Evolutionary conservation across 2,888 invertebrate genomes (phyloP), one percentile per base, ranked within the genome.

Genomic region (Diarsia mendica): DNA sequence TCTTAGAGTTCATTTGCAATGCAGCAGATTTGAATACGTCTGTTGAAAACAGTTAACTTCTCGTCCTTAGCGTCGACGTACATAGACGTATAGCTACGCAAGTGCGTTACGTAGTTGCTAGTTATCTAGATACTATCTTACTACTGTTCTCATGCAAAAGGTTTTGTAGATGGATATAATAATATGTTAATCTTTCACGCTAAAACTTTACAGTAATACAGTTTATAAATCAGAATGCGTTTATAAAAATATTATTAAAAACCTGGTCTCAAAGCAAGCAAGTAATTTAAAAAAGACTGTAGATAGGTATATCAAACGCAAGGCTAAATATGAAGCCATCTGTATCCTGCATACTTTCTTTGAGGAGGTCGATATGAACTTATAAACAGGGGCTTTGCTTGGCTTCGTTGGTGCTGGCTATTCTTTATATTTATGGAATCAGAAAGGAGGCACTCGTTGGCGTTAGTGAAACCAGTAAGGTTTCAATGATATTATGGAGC

Each of bases 271-370:
- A n/a, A n/a, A n/a, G n/a, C n/a, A n/a, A n/a, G n/a, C n/a, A n/a
- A n/a, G n/a, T n/a, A 49, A 18, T 49, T 67, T n/a, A n/a, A 58
- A 23, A 18, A 28, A 18, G 20, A 48, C 11, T 23, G 13, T 55
- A 23, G 13, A 5, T 9, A 71, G 4, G 13, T 53, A 53, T 67
- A 23, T 55, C 23, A 39, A 72, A 73, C 13, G 28, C 33, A 53
- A 65, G 20, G 23, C n/a, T 48, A 66, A 73, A 66, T 64, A 11
- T 46, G 55, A 58, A 72, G 44, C 64, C 49, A 46, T 64, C 72
- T 23, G 13, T 55, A 49, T 55, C 11, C 48, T 20, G 53, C 9
- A 44, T 72, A 39, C 65, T 73, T 80, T 80, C 28, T 11, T 48
- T 39, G 53, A 44, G 28, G 20, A 51, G 23, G 46, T 64, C 20